These are phyloP conservation scores for Myrmecobius fasciatus DNA, from an alignment of 2,113 vertebrate species.

Conservation along the genomic window DNA sequence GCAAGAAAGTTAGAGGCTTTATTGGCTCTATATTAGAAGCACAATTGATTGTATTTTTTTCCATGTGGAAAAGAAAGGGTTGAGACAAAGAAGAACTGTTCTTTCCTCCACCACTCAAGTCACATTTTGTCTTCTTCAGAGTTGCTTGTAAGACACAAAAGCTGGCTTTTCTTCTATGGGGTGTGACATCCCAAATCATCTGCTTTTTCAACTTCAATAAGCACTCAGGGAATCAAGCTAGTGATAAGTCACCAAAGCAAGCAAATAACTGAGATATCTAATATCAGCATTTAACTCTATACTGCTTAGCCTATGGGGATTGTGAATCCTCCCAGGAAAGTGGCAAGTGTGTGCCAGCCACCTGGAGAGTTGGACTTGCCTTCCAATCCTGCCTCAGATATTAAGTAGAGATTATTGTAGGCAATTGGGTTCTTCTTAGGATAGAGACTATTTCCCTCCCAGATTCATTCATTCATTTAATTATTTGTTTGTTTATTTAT, in stretches of 20 bases:
- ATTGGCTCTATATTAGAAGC: not conserved
- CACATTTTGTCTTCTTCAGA: not conserved
- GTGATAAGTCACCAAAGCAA: not conserved
- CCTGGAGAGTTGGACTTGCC: not conserved
- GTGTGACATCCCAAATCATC: not conserved
- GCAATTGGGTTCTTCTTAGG: not conserved
- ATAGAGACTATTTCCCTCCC: not conserved
- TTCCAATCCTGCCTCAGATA: not conserved
- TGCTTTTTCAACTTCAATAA: not conserved
- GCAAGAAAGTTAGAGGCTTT: not conserved
- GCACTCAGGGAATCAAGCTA: not conserved
- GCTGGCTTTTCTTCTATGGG: not conserved
- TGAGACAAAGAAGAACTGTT: not conserved
- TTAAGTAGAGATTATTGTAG: not conserved
- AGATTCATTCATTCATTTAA: no score
- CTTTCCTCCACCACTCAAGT: not conserved
- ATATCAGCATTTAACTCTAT: not conserved
- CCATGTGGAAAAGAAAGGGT: not conserved
- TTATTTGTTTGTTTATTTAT: no score
- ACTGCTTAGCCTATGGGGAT: not conserved
- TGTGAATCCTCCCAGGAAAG: not conserved
- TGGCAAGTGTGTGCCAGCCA: no score
- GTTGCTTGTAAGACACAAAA: not conserved
- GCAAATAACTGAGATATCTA: not conserved
- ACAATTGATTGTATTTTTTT: not conserved